These are phyloP conservation scores for Penaeus vannamei DNA, from an alignment of 1,140 invertebrate species.

Conservation along the genomic window DNA sequence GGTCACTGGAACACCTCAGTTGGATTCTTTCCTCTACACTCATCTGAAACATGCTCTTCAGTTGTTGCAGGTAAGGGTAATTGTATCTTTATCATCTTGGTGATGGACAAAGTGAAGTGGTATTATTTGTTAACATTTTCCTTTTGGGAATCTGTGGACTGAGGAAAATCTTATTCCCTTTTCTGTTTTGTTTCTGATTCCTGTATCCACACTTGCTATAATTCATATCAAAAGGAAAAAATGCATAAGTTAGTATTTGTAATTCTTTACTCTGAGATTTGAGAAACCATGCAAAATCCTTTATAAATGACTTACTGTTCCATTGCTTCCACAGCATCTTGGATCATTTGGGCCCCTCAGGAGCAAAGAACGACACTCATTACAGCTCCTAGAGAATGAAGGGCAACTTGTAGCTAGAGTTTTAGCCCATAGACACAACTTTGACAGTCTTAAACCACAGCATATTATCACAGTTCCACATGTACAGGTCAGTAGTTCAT, in stretches of 20 bases:
- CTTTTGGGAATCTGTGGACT: too few relatives aligned
- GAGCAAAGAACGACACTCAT: conserved; percentile 72
- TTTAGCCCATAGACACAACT: conserved; percentile 70
- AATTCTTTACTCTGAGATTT: too few relatives aligned
- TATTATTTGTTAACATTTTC: too few relatives aligned
- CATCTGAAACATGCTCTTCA: conserved; percentile 73
- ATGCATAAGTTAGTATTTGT: too few relatives aligned
- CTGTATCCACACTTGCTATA: too few relatives aligned
- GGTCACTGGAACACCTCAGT: conserved; percentile 72
- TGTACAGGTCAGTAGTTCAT: conserved; percentile 64
- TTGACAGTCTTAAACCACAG: conserved; percentile 61
- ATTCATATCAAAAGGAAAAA: too few relatives aligned
- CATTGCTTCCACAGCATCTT: conserved; percentile 71
- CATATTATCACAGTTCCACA: conserved; percentile 66
- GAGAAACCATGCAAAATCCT: too few relatives aligned
- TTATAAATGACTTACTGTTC: too few relatives aligned
- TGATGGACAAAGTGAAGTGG: not conserved
- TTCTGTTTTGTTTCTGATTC: too few relatives aligned
- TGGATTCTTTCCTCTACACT: conserved; percentile 72
- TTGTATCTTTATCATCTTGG: not conserved
- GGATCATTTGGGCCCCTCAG: conserved; percentile 75
- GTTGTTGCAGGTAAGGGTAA: conserved; percentile 72
- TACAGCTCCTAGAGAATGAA: conserved; percentile 73
- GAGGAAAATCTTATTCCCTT: too few relatives aligned
- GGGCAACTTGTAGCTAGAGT: conserved; percentile 72